phyloP scores from a whole-genome alignment of 2,113 vertebrate genomes.

The Laticauda laticaudata region DNA sequence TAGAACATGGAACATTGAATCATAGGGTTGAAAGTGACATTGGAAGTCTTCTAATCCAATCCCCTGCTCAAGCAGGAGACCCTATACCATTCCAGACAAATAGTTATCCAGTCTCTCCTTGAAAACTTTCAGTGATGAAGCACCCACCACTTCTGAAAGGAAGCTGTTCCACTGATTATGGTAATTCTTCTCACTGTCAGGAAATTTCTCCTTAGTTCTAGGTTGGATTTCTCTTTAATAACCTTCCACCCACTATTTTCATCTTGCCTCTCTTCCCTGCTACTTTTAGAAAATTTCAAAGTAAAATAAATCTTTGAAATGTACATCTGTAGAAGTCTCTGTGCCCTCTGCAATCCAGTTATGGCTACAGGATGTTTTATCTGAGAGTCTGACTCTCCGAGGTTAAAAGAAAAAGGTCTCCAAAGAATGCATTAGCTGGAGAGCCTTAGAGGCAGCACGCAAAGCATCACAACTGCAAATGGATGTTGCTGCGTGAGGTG shows the following conservation, averaged over 20 bases:
- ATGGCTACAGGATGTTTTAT: not conserved
- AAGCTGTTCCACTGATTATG: no score
- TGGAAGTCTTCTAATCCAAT: no score
- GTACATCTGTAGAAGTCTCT: fast-evolving
- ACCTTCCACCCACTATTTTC: conserved; percentile 2
- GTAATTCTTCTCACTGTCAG: no score
- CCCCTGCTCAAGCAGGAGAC: no score
- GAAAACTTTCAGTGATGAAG: no score
- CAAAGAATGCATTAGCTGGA: not conserved
- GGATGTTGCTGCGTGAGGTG: not conserved
- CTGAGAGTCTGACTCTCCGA: not conserved
- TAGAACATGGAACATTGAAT: no score
- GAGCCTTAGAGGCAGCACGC: not conserved
- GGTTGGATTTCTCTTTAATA: no score
- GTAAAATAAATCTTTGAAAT: not conserved
- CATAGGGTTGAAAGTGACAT: no score
- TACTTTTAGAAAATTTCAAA: conserved; percentile 34
- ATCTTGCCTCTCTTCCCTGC: conserved; percentile 16
- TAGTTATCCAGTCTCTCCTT: no score
- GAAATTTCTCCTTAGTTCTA: no score
- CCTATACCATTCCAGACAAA: no score
- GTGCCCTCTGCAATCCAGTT: not conserved
- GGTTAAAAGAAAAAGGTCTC: not conserved
- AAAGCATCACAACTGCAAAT: not conserved
- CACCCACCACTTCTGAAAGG: no score